Evolutionary conservation across 1,140 invertebrate genomes (phyloP).

Genomic region (Anastrepha obliqua): DNA sequence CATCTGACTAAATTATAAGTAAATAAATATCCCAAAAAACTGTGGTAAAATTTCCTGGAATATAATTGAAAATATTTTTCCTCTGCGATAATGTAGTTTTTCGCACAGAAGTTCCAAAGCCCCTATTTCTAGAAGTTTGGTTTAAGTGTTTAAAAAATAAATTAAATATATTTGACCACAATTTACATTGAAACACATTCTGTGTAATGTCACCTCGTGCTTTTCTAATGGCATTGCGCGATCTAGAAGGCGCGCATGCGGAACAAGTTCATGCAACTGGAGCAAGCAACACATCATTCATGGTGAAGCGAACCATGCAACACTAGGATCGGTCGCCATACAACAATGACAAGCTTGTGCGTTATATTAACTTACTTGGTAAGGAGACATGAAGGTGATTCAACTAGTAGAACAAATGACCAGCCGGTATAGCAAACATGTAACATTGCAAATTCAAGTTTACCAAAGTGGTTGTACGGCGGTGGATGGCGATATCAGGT

Average conservation of each 20-base stretch:
- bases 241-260: conserved; percentile 55
- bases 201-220: neutral
- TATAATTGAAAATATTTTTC: too few species aligned
- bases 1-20: too few species aligned
- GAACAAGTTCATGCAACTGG: conserved; percentile 71
- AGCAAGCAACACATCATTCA: conserved; percentile 25
- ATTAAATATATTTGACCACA: too few species aligned
- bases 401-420: conserved; percentile 20
- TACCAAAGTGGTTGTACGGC: conserved; percentile 33
- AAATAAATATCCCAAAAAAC: too few species aligned
- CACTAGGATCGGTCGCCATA: conserved; percentile 29
- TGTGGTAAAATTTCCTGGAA: too few species aligned
- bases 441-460: conserved; percentile 44
- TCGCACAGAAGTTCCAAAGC: too few species aligned
- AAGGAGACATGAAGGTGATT: conserved; percentile 32
- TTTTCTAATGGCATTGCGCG: conserved; percentile 56
- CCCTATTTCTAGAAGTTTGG: too few species aligned
- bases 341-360: conserved; percentile 29
- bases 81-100: too few species aligned
- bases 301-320: too few species aligned
- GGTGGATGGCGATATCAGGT: conserved; percentile 36
- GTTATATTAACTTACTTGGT: neutral
- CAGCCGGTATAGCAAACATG: conserved; percentile 22
- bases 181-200: neutral
- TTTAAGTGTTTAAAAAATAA: too few species aligned